Evolutionary conservation across 2,797 vertebrate species (phyloP).

Genomic region (Naso thynnoides): DNA sequence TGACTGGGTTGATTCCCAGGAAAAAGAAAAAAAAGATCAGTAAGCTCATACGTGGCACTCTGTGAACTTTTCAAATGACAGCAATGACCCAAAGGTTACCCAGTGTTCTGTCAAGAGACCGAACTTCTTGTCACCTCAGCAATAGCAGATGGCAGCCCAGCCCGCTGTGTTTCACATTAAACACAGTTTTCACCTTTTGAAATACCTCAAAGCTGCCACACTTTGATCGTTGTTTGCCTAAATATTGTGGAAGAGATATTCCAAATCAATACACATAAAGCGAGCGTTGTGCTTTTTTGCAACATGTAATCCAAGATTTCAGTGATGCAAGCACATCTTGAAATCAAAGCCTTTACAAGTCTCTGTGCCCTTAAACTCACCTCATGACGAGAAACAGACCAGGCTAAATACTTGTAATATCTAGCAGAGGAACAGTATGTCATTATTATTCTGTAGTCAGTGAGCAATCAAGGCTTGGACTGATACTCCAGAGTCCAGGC

Average conservation of each 20-base stretch:
- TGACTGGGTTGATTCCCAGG: conserved; percentile 25
- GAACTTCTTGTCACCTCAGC: conserved; percentile 18
- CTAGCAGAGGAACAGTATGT: not conserved
- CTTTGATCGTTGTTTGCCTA: conserved; percentile 17
- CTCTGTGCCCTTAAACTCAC: conserved; percentile 2
- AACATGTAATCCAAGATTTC: conserved; percentile 6
- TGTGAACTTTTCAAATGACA: conserved; percentile 38
- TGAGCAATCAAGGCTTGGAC: conserved; percentile 26
- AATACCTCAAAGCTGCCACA: conserved; percentile 30
- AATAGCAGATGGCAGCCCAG: conserved; percentile 31
- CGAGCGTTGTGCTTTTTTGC: too few species aligned
- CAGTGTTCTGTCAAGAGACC: conserved; percentile 19
- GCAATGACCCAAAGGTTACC: conserved; percentile 31
- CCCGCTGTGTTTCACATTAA: conserved; percentile 20
- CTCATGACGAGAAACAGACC: conserved; percentile 14
- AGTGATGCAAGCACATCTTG: not conserved
- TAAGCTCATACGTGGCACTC: conserved; percentile 1
- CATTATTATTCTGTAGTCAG: conserved; percentile 37
- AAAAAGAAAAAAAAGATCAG: not conserved
- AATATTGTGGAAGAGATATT: not conserved
- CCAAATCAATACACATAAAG: not conserved
- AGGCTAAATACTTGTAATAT: conserved; percentile 1
- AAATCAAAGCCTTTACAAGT: conserved; percentile 1
- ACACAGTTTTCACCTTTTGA: conserved; percentile 21
- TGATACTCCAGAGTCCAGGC: conserved; percentile 45